Percentiles rank a stretch among this genome's conserved stretches.
Evolutionary conservation across 2,113 vertebrate species (phyloP).

Genomic region (Martes martes): DNA sequence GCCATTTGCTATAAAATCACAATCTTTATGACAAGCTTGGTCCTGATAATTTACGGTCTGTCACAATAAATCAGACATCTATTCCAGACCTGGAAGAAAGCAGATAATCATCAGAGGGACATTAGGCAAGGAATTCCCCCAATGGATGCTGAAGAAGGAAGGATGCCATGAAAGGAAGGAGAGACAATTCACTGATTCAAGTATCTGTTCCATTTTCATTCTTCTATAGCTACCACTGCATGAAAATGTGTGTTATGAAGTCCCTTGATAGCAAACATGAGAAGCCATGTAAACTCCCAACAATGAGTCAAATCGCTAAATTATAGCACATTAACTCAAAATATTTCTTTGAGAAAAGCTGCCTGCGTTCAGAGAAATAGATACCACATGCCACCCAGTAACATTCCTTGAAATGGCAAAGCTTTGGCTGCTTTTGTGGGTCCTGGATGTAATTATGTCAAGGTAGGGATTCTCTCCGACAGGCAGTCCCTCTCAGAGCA

Average conservation of each 20-base stretch:
- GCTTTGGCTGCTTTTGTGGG: background rate
- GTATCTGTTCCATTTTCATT: conserved; percentile 55
- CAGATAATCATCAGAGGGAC: background rate
- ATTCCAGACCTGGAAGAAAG: conserved; percentile 20
- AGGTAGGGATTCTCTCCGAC: background rate
- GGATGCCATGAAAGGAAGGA: background rate
- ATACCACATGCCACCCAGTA: conserved; percentile 20
- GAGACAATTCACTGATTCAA: conserved; percentile 27
- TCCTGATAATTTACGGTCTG: background rate
- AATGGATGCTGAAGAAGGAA: background rate
- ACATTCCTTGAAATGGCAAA: conserved; percentile 10
- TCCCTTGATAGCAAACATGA: conserved; percentile 9
- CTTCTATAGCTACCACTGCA: background rate
- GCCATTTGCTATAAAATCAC: background rate
- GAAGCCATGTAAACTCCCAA: conserved; percentile 20
- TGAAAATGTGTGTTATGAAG: background rate
- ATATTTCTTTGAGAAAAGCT: conserved; percentile 48
- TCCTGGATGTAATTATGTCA: background rate
- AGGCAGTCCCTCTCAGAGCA: background rate
- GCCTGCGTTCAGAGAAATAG: conserved; percentile 31
- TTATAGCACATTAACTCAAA: conserved; percentile 21
- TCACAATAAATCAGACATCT: background rate
- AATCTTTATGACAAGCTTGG: background rate
- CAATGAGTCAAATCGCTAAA: conserved; percentile 2
- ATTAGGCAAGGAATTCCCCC: background rate